Base-by-base conservation (phyloP, 1,140 invertebrate genomes). In the Hycleus phaleratus region DNA sequence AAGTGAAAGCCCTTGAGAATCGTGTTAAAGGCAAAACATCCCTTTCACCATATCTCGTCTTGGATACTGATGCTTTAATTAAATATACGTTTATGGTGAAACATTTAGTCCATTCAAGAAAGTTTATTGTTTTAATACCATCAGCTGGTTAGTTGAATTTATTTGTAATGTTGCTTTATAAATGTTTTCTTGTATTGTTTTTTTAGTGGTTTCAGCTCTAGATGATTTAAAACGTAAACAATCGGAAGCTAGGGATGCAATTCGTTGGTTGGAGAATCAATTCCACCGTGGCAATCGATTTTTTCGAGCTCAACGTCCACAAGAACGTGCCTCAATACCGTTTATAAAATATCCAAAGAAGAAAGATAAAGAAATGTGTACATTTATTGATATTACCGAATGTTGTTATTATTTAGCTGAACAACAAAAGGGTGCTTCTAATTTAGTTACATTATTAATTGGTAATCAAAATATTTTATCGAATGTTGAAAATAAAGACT, bases 201-300 rank as follows among this genome's bases (percentile, higher is more conserved):
- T 69, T 71, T 79, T 80, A 95, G 92, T 95, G 43, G 82, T 95
- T 50, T 90, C 88, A 62, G 85, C 86, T 46, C 75, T 95, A 67
- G 92, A 95, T 71, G 85, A 90, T 54, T 72, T 92, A 49, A 95
- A 96, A 75, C 86, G 83, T 61, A 85, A 82, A 68, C 86, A 80
- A 61, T 80, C 81, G 52, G 81, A 84, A 61, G 92, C 91, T 0
- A 79, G 93, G 47, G 90, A 94, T 71, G 90, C 89, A 2, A 95
- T 93, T 49, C 85, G 93, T 60, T 95, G 93, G 92, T 74, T 97
- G 47, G 93, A 95, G 73, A 74, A 79, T 24, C 90, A 95, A 74
- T 84, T 95, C 12, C 83, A 85, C 55, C 84, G 84, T 62, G 93
- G 93, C 7, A 91, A 91, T 59, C 78, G 91, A 50, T 93, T 87